A percentile compares a stretch with the other conserved stretches of the same genome.
Conservation (phyloP, 2,888 invertebrate genomes). For the Scrobipalpa costella region DNA sequence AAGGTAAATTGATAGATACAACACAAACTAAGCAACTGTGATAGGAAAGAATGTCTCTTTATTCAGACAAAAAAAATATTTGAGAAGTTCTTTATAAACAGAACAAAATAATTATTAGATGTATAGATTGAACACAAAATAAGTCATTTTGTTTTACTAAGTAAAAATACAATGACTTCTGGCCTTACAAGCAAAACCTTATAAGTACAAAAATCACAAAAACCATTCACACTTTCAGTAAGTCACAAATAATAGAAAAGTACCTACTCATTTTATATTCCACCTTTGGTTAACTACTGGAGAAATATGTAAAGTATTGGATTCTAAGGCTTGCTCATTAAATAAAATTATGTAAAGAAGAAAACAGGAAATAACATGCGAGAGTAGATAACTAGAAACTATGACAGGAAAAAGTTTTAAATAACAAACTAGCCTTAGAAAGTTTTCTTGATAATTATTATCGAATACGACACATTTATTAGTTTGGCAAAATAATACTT, state of each 20-base stretch:
- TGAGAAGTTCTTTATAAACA: too few relatives aligned
- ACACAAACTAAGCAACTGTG: too few relatives aligned
- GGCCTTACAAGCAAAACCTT: conserved; percentile 51
- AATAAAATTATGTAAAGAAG: neutral
- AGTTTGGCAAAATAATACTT: conserved; percentile 55
- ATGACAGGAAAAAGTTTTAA: neutral
- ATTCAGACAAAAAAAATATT: too few relatives aligned
- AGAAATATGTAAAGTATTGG: neutral
- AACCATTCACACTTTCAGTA: conserved; percentile 31
- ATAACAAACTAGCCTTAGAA: neutral
- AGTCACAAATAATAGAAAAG: neutral
- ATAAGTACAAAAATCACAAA: conserved; percentile 75
- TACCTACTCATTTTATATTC: neutral
- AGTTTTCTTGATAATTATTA: neutral
- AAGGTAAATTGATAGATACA: too few relatives aligned
- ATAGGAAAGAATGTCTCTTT: too few relatives aligned
- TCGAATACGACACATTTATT: conserved; percentile 37
- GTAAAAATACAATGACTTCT: neutral
- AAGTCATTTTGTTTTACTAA: too few relatives aligned
- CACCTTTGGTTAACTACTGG: neutral
- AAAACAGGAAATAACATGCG: neutral
- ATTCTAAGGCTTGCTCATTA: neutral
- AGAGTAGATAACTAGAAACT: neutral
- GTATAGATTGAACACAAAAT: too few relatives aligned
- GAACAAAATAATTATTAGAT: too few relatives aligned